A percentile compares a stretch with the other conserved stretches of the same genome.
Conservation (phyloP, 2,797 vertebrate species). For the Urophycis tenuis region DNA sequence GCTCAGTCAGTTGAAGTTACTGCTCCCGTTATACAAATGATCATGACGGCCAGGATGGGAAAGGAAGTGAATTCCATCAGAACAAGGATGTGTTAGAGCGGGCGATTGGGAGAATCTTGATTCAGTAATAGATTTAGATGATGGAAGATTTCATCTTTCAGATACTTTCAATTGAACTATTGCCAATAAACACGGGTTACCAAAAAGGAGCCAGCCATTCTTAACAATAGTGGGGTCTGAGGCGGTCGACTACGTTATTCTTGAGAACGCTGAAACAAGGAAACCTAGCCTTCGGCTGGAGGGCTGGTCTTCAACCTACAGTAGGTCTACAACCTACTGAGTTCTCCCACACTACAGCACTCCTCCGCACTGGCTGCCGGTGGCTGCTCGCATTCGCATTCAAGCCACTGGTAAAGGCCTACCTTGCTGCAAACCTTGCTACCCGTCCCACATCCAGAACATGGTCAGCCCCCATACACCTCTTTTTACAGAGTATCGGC, state of each 20-base stretch:
- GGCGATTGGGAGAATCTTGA: neutral
- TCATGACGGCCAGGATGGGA: neutral
- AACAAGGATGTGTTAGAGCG: neutral
- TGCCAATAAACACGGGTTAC: neutral
- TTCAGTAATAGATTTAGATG: neutral
- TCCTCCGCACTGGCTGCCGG: no score
- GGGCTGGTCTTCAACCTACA: no score
- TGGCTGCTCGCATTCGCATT: no score
- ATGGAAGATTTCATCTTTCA: neutral
- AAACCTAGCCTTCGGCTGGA: no score
- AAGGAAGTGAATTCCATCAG: neutral
- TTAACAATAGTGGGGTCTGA: neutral
- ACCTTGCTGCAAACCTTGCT: no score
- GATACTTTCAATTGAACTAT: neutral
- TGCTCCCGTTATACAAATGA: neutral
- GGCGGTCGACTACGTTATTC: neutral
- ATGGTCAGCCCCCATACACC: no score
- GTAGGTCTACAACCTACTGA: no score
- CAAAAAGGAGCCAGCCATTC: neutral
- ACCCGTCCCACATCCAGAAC: no score
- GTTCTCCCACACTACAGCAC: no score
- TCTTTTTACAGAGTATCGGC: neutral
- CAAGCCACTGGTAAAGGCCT: no score
- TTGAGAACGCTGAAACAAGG: neutral
- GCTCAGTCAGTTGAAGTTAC: neutral